Percentiles rank a stretch among this genome's conserved stretches.
These are phyloP conservation scores for Diabrotica virgifera DNA, from an alignment of 1,140 invertebrate genomes.

Conservation along the genomic window DNA sequence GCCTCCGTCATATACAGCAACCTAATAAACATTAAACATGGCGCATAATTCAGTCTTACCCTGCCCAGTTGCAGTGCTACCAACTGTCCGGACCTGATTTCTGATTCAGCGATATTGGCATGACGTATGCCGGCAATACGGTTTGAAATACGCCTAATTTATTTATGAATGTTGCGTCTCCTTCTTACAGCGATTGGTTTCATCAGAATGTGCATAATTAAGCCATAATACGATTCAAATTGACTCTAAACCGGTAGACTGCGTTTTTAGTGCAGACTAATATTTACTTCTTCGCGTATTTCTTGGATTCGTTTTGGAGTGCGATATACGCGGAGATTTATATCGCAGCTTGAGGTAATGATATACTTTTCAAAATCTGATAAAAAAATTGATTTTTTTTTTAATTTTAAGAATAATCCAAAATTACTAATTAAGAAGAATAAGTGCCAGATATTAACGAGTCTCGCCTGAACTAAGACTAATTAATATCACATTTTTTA, in stretches of 20 bases:
- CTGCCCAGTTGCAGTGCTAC: constrained; percentile 34
- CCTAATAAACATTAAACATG: constrained; percentile 43
- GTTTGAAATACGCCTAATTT: constrained; percentile 35
- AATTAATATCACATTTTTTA: too few relatives aligned
- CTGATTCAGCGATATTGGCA: constrained; percentile 34
- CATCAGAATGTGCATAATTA: constrained; percentile 12
- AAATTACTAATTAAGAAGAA: too few relatives aligned
- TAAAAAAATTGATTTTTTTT: too few relatives aligned
- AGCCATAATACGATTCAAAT: constrained; percentile 5
- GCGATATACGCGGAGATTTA: too few relatives aligned
- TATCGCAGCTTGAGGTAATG: too few relatives aligned
- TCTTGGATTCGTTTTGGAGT: too few relatives aligned
- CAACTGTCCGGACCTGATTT: constrained; percentile 34
- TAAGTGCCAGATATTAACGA: too few relatives aligned
- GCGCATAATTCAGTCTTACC: constrained; percentile 42
- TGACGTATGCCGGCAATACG: constrained; percentile 29
- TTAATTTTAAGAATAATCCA: too few relatives aligned
- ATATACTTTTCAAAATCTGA: too few relatives aligned
- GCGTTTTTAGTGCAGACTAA: background rate
- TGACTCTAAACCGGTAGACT: background rate
- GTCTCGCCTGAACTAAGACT: too few relatives aligned
- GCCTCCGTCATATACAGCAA: constrained; percentile 39
- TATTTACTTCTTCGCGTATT: too few relatives aligned
- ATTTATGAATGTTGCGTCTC: constrained; percentile 28
- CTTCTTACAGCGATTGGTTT: constrained; percentile 21